Evolutionary conservation across 2,797 vertebrate genomes (phyloP).

Genomic region (Phrynocephalus vlangalii): DNA sequence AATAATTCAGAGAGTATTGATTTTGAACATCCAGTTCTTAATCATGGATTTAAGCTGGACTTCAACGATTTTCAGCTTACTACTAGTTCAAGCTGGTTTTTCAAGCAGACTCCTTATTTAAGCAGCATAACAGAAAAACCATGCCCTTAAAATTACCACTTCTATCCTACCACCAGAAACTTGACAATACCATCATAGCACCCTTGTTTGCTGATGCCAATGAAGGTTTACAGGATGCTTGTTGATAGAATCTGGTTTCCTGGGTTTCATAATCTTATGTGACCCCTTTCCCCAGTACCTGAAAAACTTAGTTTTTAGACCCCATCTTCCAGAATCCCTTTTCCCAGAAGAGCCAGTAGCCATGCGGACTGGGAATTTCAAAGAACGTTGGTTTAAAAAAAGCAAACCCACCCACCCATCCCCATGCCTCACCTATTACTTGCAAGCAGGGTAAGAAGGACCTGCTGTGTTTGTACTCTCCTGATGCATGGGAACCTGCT

Average conservation of each 20-base stretch:
- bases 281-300: no score
- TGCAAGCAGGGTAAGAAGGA: no score
- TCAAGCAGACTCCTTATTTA: slow-evolving; percentile 2
- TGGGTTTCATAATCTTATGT: neutral
- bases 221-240: neutral
- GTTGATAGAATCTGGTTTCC: no score
- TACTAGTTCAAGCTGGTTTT: neutral
- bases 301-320: neutral
- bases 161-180: neutral
- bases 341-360: no score
- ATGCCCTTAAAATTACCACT: neutral
- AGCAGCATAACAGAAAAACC: neutral
- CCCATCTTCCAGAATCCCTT: no score
- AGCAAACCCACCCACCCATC: no score
- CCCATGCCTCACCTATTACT: no score
- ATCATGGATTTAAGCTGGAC: neutral
- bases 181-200: neutral
- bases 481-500: no score
- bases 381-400: no score
- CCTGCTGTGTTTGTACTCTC: no score
- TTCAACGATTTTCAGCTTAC: neutral
- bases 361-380: no score
- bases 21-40: neutral
- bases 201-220: neutral
- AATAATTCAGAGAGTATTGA: neutral